These are phyloP conservation scores for Rhineura floridana DNA, from an alignment of 2,113 vertebrate genomes.

Conservation along the genomic window DNA sequence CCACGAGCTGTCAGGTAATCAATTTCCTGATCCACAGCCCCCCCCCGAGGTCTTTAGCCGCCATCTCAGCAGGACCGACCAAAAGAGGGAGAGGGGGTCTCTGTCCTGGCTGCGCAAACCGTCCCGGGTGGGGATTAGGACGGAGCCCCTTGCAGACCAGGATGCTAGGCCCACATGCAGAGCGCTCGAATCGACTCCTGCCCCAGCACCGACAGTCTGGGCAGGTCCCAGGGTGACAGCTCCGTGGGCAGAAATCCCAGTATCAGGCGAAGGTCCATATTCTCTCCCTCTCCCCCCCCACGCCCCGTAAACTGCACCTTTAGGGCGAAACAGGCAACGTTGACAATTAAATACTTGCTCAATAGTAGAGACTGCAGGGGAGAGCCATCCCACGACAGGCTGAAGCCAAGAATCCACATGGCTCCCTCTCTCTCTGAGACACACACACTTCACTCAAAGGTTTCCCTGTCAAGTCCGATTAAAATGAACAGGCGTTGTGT, in stretches of 20 bases:
- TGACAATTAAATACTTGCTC: not conserved
- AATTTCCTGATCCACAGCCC: fast-evolving
- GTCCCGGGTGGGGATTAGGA: not conserved
- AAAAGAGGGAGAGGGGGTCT: fast-evolving
- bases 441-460: not conserved
- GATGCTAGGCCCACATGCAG: not conserved
- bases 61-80: fast-evolving
- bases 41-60: fast-evolving
- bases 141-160: too few species aligned
- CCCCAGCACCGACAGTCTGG: fast-evolving
- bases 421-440: not conserved
- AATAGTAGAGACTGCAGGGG: not conserved
- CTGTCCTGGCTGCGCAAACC: not conserved
- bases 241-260: not conserved
- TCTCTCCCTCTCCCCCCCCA: too few species aligned
- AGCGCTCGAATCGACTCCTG: not conserved
- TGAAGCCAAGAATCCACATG: not conserved
- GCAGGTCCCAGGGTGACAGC: not conserved
- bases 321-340: not conserved
- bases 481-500: too few species aligned
- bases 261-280: not conserved
- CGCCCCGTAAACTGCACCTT: not conserved
- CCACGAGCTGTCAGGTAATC: not conserved
- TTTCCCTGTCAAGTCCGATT: not conserved
- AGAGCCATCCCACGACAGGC: too few species aligned